phyloP scores from a whole-genome alignment of 2,888 invertebrate genomes.

The Eubasilissa splendida region DNA sequence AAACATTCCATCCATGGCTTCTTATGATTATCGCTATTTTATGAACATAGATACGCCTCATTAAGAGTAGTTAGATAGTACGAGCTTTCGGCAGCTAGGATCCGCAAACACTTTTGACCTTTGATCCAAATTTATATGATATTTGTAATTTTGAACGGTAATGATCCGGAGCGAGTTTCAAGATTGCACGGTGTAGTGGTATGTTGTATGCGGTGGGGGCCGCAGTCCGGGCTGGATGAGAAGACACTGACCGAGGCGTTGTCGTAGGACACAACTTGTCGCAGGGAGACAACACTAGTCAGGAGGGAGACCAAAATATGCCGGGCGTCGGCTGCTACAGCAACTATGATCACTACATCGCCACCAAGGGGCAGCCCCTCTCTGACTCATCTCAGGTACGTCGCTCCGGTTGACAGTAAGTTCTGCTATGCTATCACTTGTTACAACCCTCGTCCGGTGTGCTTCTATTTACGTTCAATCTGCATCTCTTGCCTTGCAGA shows the following conservation, averaged over 20 bases:
- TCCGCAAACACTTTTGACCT: constrained; percentile 47
- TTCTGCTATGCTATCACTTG: background rate
- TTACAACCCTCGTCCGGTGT: background rate
- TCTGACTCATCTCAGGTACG: constrained; percentile 56
- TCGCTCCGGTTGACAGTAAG: background rate
- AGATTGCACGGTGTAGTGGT: constrained; percentile 58
- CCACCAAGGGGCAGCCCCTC: constrained; percentile 62
- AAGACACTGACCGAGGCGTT: constrained; percentile 45
- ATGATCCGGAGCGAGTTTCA: constrained; percentile 51
- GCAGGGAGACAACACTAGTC: constrained; percentile 89
- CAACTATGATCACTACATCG: constrained; percentile 81
- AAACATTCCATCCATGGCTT: constrained; percentile 34
- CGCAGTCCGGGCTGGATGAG: constrained; percentile 59
- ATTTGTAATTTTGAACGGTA: constrained; percentile 29
- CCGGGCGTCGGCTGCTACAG: constrained; percentile 84
- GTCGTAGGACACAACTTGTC: constrained; percentile 91
- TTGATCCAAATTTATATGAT: background rate
- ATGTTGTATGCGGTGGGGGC: constrained; percentile 60
- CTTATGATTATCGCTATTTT: constrained; percentile 16
- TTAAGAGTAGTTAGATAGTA: constrained; percentile 30
- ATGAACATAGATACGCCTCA: constrained; percentile 30
- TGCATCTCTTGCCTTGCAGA: constrained; percentile 40
- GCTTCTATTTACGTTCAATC: background rate
- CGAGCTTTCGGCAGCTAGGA: constrained; percentile 42
- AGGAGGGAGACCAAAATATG: constrained; percentile 82